Evolutionary conservation across 2,797 vertebrate genomes (phyloP).

Genomic region (Galagoides demidoff): DNA sequence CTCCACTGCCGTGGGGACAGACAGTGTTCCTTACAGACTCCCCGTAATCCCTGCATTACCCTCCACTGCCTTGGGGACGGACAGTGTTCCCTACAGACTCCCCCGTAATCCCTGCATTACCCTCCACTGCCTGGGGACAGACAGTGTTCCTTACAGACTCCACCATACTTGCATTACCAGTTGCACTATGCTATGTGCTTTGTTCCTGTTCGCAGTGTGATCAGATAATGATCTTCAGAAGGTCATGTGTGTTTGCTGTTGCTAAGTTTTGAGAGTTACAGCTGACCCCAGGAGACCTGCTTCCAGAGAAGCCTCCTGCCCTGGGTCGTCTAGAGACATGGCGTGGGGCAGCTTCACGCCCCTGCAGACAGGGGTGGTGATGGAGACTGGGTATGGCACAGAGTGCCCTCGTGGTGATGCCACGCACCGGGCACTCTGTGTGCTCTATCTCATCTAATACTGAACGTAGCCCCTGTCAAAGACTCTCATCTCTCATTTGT

Average conservation of each 20-base stretch:
- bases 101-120: too few species aligned
- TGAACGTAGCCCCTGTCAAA: neutral
- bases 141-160: neutral
- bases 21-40: too few species aligned
- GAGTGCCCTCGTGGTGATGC: neutral
- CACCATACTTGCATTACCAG: conserved; percentile 71
- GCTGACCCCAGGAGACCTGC: neutral
- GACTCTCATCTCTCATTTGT: neutral
- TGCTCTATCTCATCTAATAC: neutral
- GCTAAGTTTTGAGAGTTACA: neutral
- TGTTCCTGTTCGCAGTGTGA: neutral
- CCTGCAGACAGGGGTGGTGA: too few species aligned
- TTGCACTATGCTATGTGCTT: conserved; percentile 48
- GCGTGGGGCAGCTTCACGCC: neutral
- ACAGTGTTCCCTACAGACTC: too few species aligned
- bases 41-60: too few species aligned
- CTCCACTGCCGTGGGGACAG: too few species aligned
- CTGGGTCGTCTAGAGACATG: neutral
- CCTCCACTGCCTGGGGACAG: too few species aligned
- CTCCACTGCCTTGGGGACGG: too few species aligned
- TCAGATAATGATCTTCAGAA: neutral
- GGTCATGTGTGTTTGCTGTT: too few species aligned
- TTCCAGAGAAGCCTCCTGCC: neutral
- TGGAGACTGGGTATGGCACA: neutral
- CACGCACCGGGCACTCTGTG: rapidly evolving